Base-by-base conservation (phyloP, 1,140 invertebrate genomes). In the Tenebrio molitor region DNA sequence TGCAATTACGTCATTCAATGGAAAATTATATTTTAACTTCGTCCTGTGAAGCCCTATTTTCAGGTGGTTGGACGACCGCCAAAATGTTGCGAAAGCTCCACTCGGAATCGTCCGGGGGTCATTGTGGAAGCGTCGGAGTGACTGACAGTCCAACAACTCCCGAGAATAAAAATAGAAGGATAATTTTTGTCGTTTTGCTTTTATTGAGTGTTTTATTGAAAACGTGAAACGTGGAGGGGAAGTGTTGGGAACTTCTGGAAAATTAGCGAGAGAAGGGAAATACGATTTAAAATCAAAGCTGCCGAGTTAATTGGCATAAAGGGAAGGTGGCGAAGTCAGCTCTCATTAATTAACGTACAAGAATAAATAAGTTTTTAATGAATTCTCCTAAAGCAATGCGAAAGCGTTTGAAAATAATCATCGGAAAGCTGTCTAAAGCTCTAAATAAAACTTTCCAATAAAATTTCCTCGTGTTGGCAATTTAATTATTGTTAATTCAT, bases 331-430 rank as follows among this genome's bases (percentile, higher is more conserved):
- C 62, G 64, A 67, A 58, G 33, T 69, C 72, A 73, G 46, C 67
- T 58, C 72, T 64, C 63, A 65, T 74, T 73, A 74, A 74, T 74
- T 74, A 74, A 74, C 72, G 66, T 69, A 67, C 67, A 74, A 70
- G 72, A 73, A 74, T 69, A 68, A 58, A 58, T 58, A 58, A 58
- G 50, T 58, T 58, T 58, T 58, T 58, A 58, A 58, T 58, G 50
- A 58, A 58, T 33, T 58, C 21, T 2, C 6, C 46, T 19, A 23
- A 53, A 53, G 42, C 42, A 44, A n/a, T 14, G 44, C 17, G 16
- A 58, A 58, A 58, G 21, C 50, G 50, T 58, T 29, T 53, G 46
- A 53, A 53, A 53, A 53, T 53, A 53, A 53, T 53, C 19, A 53
- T 21, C 23, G 17, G 19, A 53, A 23, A 23, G 46, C 21, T 29